Conservation (phyloP, 1,140 invertebrate genomes). For the Xylocopa sonorina region DNA sequence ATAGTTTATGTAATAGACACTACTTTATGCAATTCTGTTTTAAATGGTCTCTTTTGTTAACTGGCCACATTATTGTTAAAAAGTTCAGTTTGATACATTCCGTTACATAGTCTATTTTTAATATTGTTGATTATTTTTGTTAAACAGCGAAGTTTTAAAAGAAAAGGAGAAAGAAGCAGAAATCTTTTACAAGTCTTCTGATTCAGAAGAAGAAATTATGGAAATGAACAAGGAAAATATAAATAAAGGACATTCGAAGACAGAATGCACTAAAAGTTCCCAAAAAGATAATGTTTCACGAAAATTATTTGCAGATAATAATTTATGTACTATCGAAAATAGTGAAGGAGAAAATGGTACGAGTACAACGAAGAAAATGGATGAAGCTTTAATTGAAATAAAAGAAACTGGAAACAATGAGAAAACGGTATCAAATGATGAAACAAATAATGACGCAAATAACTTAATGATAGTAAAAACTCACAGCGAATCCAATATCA, state of each 20-base stretch:
- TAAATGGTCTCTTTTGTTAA: too few relatives aligned
- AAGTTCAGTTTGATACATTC: too few relatives aligned
- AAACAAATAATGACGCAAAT: not conserved
- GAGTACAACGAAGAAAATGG: not conserved
- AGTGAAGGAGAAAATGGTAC: not conserved
- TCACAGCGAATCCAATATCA: not conserved
- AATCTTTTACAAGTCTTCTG: slow-evolving; percentile 77
- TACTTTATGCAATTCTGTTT: too few relatives aligned
- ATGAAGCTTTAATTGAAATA: slow-evolving; percentile 21
- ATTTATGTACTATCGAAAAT: slow-evolving; percentile 17
- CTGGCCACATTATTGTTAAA: too few relatives aligned
- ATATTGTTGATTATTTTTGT: slow-evolving; percentile 31
- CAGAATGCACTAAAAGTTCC: not conserved
- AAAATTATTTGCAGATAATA: slow-evolving; percentile 49
- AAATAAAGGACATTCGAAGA: not conserved
- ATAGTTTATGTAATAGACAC: too few relatives aligned
- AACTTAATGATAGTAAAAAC: not conserved
- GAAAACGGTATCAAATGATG: not conserved
- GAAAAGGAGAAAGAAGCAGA: slow-evolving; percentile 79
- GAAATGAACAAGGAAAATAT: slow-evolving; percentile 2
- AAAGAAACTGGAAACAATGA: slow-evolving; percentile 1
- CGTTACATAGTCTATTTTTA: not conserved
- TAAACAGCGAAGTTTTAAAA: slow-evolving; percentile 70
- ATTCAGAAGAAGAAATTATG: slow-evolving; percentile 74
- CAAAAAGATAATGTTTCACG: slow-evolving; percentile 23